A percentile compares a stretch with the other conserved stretches of the same genome.
Evolutionary conservation across 2,888 invertebrate genomes (phyloP).

Genomic region (Drosophila anceps): DNA sequence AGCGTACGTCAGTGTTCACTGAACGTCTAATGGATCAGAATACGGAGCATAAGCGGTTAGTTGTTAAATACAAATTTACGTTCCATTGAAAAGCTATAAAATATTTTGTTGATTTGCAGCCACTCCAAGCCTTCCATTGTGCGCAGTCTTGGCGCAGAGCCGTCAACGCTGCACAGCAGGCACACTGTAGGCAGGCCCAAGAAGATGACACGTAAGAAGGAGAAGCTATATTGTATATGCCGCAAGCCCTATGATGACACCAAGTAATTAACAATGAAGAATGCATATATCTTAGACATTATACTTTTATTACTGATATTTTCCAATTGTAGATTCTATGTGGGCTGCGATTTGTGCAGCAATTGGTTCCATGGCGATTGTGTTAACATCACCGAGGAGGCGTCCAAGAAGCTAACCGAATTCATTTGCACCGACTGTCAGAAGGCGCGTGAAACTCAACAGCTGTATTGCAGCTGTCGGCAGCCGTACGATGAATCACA

Average conservation of each 20-base stretch:
- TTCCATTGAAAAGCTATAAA: too few relatives aligned
- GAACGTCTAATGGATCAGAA: slow-evolving; percentile 58
- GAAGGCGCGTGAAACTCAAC: slow-evolving; percentile 94
- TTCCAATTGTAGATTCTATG: slow-evolving; percentile 91
- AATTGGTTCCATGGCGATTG: slow-evolving; percentile 99
- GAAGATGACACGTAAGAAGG: slow-evolving; percentile 87
- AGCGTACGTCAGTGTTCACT: slow-evolving; percentile 38
- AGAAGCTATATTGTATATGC: slow-evolving; percentile 95
- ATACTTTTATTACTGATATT: background rate
- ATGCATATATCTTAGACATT: background rate
- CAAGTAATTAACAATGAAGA: slow-evolving; percentile 87
- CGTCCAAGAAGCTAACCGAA: slow-evolving; percentile 95
- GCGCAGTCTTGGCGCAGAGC: slow-evolving; percentile 42
- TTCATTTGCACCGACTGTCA: slow-evolving; percentile 95
- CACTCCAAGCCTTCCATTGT: slow-evolving; percentile 29
- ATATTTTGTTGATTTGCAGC: slow-evolving; percentile 3
- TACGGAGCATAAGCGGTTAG: slow-evolving; percentile 59
- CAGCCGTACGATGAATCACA: slow-evolving; percentile 99
- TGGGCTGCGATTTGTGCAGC: slow-evolving; percentile 98
- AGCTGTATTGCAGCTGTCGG: slow-evolving; percentile 97
- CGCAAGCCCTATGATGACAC: slow-evolving; percentile 97
- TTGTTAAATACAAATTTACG: too few relatives aligned
- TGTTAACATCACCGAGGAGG: slow-evolving; percentile 96
- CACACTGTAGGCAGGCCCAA: slow-evolving; percentile 62
- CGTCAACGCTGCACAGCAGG: slow-evolving; percentile 41